A percentile compares a stretch with the other conserved stretches of the same genome.
These are phyloP conservation scores for Leptoteleia sp. DNA, from an alignment of 1,140 invertebrate species.

Conservation along the genomic window DNA sequence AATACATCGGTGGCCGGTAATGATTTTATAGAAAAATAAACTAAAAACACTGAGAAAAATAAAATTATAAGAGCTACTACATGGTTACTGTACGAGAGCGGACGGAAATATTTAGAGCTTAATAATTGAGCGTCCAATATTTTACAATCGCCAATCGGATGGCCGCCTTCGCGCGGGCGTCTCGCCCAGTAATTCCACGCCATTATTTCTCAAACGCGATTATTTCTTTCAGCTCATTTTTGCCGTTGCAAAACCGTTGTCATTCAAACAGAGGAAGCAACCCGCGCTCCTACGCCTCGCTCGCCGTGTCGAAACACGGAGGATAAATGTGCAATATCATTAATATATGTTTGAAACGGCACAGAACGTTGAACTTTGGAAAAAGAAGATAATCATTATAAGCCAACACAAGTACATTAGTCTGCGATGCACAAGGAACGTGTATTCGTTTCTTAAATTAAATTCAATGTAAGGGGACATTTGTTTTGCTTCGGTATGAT, in stretches of 20 bases:
- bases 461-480: too few relatives aligned
- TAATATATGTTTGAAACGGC: slow-evolving; percentile 54
- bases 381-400: slow-evolving; percentile 40
- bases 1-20: too few relatives aligned
- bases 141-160: slow-evolving; percentile 48
- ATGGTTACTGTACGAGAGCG: too few relatives aligned
- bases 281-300: slow-evolving; percentile 50
- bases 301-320: slow-evolving; percentile 59
- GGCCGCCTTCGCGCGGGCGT: slow-evolving; percentile 50
- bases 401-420: too few relatives aligned
- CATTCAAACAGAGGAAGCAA: slow-evolving; percentile 58
- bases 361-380: slow-evolving; percentile 62
- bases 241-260: slow-evolving; percentile 63
- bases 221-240: slow-evolving; percentile 43
- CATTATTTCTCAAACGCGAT: slow-evolving; percentile 58
- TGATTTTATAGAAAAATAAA: too few relatives aligned
- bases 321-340: slow-evolving; percentile 62
- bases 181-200: slow-evolving; percentile 31
- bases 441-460: too few relatives aligned
- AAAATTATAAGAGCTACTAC: too few relatives aligned
- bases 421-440: too few relatives aligned
- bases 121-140: slow-evolving; percentile 43
- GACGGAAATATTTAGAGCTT: slow-evolving; percentile 27
- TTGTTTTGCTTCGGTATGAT: too few relatives aligned
- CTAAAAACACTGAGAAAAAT: too few relatives aligned